These are phyloP conservation scores for Scaptodrosophila latifasciaeformis DNA, from an alignment of 2,888 invertebrate species.

Conservation along the genomic window DNA sequence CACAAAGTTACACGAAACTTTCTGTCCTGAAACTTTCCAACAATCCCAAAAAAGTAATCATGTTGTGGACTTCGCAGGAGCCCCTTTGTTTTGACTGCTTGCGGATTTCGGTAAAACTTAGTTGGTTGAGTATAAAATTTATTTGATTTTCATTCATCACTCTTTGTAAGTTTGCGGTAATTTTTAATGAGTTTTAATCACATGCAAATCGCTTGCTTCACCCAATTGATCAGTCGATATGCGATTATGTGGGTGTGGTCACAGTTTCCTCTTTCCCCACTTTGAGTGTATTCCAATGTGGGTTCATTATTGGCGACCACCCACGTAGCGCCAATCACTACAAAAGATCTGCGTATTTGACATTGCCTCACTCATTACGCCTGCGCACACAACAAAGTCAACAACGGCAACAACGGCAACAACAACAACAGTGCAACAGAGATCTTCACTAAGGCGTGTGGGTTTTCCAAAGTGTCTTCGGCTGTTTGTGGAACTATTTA, in stretches of 20 bases:
- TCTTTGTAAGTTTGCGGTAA: neutral
- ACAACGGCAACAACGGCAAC: no score
- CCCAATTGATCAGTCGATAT: neutral
- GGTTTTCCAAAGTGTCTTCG: neutral
- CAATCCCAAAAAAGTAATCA: no score
- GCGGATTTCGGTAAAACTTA: no score
- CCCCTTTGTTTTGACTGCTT: no score
- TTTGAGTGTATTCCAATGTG: no score
- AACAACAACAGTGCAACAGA: no score
- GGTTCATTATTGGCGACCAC: constrained; percentile 46
- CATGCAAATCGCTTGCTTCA: constrained; percentile 28
- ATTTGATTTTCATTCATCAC: constrained; percentile 2
- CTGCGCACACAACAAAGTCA: constrained; percentile 47
- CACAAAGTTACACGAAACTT: constrained; percentile 59
- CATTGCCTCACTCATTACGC: constrained; percentile 68
- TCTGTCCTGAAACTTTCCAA: no score
- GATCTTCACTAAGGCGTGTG: no score
- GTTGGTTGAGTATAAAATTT: neutral
- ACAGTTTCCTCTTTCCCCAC: neutral
- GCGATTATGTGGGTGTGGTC: constrained; percentile 10
- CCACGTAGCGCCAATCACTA: constrained; percentile 58
- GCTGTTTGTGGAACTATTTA: neutral
- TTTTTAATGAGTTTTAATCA: constrained; percentile 12
- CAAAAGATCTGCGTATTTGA: constrained; percentile 59
- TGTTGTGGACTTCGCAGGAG: no score